phyloP scores from a whole-genome alignment of 2,888 invertebrate genomes.

The Andrena bucephala region DNA sequence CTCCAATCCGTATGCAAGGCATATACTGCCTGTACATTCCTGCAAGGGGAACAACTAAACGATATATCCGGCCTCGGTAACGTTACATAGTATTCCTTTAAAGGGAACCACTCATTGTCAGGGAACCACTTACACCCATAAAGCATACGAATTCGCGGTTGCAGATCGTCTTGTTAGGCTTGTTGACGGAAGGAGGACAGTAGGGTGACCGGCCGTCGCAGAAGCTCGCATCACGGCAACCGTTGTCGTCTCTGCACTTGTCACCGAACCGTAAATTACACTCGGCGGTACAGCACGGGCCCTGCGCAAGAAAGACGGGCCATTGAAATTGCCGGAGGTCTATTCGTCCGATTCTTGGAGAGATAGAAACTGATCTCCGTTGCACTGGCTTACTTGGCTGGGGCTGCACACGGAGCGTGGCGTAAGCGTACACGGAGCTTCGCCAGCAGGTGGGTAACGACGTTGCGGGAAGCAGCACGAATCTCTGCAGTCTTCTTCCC shows the following conservation, averaged over 20 bases:
- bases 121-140: constrained; percentile 92
- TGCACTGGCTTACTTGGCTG: constrained; percentile 88
- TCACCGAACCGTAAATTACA: constrained; percentile 94
- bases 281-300: constrained; percentile 96
- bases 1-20: constrained; percentile 97
- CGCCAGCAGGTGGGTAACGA: constrained; percentile 90
- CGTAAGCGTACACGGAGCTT: constrained; percentile 94
- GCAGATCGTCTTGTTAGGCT: constrained; percentile 97
- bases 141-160: constrained; percentile 99
- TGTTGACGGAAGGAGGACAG: constrained; percentile 96
- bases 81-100: no score
- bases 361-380: not conserved
- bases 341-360: not conserved
- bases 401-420: constrained; percentile 93
- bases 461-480: constrained; percentile 97
- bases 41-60: constrained; percentile 77
- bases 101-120: no score
- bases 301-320: constrained; percentile 86
- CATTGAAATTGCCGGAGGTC: not conserved
- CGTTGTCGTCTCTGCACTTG: constrained; percentile 96
- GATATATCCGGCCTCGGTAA: not conserved
- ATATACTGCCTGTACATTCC: constrained; percentile 99
- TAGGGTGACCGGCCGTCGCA: constrained; percentile 95
- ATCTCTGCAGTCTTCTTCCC: constrained; percentile 98
- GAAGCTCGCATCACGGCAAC: constrained; percentile 96